Evolutionary conservation across 2,113 vertebrate species (phyloP).

Genomic region (Copsychus sechellarum): DNA sequence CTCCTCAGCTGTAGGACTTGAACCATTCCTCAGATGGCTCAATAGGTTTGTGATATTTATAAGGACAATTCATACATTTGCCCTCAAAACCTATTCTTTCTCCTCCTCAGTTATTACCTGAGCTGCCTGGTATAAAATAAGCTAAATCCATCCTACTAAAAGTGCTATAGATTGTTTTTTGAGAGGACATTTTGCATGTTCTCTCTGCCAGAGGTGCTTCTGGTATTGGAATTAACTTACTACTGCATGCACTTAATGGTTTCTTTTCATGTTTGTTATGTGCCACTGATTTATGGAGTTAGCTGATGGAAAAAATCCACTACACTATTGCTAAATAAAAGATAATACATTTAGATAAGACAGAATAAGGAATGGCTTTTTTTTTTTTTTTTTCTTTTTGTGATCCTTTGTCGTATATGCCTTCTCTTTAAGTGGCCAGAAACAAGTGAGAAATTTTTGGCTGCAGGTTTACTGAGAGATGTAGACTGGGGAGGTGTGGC

Average conservation of each 20-base stretch:
- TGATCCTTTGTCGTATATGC: not conserved
- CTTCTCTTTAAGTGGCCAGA: conserved; percentile 1
- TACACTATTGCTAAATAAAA: not conserved
- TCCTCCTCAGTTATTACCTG: not conserved
- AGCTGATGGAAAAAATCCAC: not conserved
- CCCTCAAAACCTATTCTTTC: not conserved
- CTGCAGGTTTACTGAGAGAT: conserved; percentile 9
- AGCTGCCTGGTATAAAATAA: not conserved
- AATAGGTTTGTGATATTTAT: not conserved
- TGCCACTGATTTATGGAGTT: not conserved
- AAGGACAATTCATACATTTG: not conserved
- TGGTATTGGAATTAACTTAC: not conserved
- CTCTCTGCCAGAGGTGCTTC: not conserved
- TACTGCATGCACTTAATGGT: not conserved
- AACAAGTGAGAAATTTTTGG: not conserved
- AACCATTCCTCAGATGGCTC: not conserved
- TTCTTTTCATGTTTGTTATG: not conserved
- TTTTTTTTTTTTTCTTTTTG: not conserved
- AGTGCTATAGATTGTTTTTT: not conserved
- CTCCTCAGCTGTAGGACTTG: not conserved
- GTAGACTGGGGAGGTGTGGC: not conserved
- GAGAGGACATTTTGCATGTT: rapidly evolving
- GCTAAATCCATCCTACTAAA: not conserved
- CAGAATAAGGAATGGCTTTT: not conserved
- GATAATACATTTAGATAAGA: conserved; percentile 1